Evolutionary conservation across 2,888 invertebrate genomes (phyloP), one percentile per base, ranked within the genome.

Genomic region (Torymus texanus): DNA sequence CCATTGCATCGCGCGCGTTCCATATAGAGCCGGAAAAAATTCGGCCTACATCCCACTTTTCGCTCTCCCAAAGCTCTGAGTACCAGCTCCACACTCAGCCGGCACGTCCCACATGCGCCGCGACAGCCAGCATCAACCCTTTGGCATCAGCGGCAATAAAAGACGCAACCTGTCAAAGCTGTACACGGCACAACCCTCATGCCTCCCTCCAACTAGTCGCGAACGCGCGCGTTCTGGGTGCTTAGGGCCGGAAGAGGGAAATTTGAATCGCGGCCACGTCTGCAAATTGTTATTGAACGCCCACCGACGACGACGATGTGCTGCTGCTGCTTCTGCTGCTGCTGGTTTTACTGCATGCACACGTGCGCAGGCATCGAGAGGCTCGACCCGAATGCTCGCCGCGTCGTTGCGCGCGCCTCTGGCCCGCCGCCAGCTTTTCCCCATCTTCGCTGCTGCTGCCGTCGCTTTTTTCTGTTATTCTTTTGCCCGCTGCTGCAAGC

Each of bases 211-310:
- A 5, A 10, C 61, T 61, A 29, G 14, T 11, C 59, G 41, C 58
- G 63, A 12, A 2, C 29, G 51, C 67, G 13, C 56, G 50, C 14
- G 14, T 4, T 41, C 41, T 1, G 63, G 53, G 50, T 29, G 50
- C 76, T 62, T 65, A 65, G 50, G n/a, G 29, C 68, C 61, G 53
- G 61, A 51, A 55, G 72, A 51, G 78, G 61, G 72, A 83, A 83
- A 83, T 83, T 84, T 81, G 82, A 84, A 83, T 84, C 83, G 70
- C 78, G 79, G 78, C 76, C 80, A 78, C 82, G 84, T 83, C 76
- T 83, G 85, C 85, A 84, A 85, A 80, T 85, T 84, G 84, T 86
- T 86, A 86, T 86, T 84, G 85, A 86, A 83, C 83, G 83, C n/a
- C 77, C 41, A 8, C 65, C 50, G 50, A 2, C 58, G 66, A 14